phyloP scores from a whole-genome alignment of 2,888 invertebrate species.

The Lamellibrachia columna region DNA sequence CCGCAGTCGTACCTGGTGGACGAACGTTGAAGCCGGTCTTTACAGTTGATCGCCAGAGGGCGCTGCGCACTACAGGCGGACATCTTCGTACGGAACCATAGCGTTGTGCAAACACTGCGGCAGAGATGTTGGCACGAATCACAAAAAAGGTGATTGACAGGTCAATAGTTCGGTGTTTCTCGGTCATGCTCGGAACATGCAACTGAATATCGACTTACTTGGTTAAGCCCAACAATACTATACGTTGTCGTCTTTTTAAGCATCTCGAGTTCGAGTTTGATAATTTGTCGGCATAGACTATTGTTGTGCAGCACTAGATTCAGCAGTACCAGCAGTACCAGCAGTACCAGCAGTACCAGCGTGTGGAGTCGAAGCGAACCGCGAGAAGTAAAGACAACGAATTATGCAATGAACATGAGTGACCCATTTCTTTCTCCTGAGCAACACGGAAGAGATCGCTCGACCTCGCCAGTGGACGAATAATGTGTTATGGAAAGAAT shows the following conservation, averaged over 20 bases:
- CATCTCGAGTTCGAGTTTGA: too few relatives aligned
- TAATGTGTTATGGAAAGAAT: neutral
- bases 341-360: neutral
- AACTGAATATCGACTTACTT: neutral
- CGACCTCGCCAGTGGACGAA: neutral
- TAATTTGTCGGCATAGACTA: neutral
- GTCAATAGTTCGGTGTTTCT: neutral
- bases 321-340: neutral
- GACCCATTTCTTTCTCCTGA: neutral
- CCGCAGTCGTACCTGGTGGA: neutral
- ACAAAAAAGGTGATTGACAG: too few relatives aligned
- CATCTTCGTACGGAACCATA: neutral
- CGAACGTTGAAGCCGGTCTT: neutral
- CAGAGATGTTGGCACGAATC: neutral
- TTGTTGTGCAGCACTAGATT: neutral
- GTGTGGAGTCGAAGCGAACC: too few relatives aligned
- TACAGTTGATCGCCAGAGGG: neutral
- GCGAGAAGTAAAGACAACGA: neutral
- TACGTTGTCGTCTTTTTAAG: neutral
- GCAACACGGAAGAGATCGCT: neutral
- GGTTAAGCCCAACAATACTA: neutral
- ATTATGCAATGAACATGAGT: neutral
- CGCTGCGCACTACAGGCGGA: neutral
- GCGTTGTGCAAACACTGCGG: neutral
- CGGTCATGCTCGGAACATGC: neutral